Conservation (phyloP, 2,888 invertebrate species). For the Cerceris ruficornis region DNA sequence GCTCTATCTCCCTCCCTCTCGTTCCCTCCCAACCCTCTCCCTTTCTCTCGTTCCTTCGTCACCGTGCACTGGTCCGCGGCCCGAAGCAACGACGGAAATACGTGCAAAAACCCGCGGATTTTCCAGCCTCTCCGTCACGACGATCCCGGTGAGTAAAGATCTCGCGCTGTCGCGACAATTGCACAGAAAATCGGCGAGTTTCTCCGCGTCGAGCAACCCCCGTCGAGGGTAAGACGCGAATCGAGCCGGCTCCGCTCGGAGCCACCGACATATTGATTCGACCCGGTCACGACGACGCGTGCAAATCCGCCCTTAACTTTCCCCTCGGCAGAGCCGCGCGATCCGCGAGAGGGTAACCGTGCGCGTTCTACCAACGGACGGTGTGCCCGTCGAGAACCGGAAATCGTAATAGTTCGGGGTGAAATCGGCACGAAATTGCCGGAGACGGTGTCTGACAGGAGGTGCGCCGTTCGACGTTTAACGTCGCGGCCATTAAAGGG, state of each 20-base stretch:
- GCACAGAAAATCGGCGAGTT: neutral
- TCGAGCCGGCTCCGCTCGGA: constrained; percentile 15
- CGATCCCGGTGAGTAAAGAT: constrained; percentile 55
- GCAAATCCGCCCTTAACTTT: constrained; percentile 13
- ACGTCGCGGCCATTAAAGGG: constrained; percentile 53
- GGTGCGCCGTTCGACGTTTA: constrained; percentile 41
- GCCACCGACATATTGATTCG: constrained; percentile 48
- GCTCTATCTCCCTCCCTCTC: constrained; percentile 22
- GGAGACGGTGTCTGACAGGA: constrained; percentile 5
- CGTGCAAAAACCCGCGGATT: constrained; percentile 53
- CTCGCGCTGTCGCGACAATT: neutral
- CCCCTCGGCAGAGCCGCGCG: constrained; percentile 1
- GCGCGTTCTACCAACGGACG: neutral
- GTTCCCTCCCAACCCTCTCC: constrained; percentile 21
- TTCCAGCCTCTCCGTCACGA: constrained; percentile 49
- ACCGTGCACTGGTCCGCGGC: constrained; percentile 41
- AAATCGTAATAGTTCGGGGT: neutral
- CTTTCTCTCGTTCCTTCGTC: constrained; percentile 24
- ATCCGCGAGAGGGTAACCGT: neutral
- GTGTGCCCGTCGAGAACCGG: neutral
- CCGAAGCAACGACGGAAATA: constrained; percentile 54
- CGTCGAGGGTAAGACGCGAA: constrained; percentile 1
- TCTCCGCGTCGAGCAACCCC: neutral
- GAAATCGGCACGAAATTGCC: neutral
- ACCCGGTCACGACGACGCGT: constrained; percentile 29